Evolutionary conservation across 2,113 vertebrate genomes (phyloP).

Genomic region (Henicopernis longicauda): DNA sequence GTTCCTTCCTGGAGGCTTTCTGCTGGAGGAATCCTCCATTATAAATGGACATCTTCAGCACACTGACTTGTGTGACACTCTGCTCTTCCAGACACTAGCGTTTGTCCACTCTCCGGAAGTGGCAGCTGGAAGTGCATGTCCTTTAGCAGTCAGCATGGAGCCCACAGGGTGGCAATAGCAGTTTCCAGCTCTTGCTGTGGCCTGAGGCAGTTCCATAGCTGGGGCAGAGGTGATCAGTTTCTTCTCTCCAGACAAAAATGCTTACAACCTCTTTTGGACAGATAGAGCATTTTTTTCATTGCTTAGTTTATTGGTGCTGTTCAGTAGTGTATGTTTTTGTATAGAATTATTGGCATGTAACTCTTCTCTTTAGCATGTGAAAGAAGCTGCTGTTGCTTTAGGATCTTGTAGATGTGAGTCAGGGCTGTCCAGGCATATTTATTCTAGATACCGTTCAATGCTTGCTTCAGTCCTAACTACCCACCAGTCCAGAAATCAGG

Average conservation of each 20-base stretch:
- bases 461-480: not conserved
- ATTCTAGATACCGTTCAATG: not conserved
- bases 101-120: accelerated
- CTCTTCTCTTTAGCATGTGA: not conserved
- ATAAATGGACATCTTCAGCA: not conserved
- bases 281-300: not conserved
- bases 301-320: not conserved
- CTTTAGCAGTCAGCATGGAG: not conserved
- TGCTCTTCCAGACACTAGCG: not conserved
- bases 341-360: not conserved
- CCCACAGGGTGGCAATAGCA: not conserved
- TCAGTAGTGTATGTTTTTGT: not conserved
- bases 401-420: not conserved
- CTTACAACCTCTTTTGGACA: not conserved
- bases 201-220: accelerated
- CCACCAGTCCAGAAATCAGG: not conserved
- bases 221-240: not conserved
- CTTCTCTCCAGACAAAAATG: not conserved
- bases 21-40: not conserved
- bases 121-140: not conserved
- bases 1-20: not conserved
- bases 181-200: not conserved
- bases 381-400: not conserved
- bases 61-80: not conserved
- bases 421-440: not conserved